Evolutionary conservation across 2,888 invertebrate genomes (phyloP).

Genomic region (Orchesellides sinensis): DNA sequence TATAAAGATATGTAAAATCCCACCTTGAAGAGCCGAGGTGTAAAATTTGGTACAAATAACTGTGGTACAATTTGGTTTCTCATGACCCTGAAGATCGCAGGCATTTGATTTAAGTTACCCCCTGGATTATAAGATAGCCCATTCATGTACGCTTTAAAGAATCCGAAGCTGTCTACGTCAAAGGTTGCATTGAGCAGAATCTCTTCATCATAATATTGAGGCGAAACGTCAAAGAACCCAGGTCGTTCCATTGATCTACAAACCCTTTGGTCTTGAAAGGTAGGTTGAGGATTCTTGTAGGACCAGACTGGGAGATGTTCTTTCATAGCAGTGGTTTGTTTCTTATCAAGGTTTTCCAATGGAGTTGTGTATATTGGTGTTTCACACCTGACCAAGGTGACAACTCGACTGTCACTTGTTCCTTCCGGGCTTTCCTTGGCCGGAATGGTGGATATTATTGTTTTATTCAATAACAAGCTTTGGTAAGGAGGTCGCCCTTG

Average conservation of each 20-base stretch:
- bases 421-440: not conserved
- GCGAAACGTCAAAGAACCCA: not conserved
- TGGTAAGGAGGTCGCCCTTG: not conserved
- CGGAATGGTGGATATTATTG: not conserved
- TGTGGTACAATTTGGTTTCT: not conserved
- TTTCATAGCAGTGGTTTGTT: too few species aligned
- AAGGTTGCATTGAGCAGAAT: not conserved
- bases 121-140: not conserved
- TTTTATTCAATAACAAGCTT: not conserved
- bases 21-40: not conserved
- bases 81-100: not conserved
- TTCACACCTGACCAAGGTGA: not conserved
- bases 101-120: not conserved
- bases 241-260: not conserved
- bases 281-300: too few species aligned
- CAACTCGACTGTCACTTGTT: not conserved
- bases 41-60: not conserved
- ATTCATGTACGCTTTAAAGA: not conserved
- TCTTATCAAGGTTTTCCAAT: too few species aligned
- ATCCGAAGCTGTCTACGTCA: not conserved
- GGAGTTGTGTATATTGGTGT: too few species aligned
- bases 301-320: too few species aligned
- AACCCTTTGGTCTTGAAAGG: not conserved
- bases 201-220: not conserved
- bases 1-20: not conserved